Evolutionary conservation across 37 sponge, comb jelly and placozoan genomes (phyloP).

Genomic region (Sycon ciliatum): DNA sequence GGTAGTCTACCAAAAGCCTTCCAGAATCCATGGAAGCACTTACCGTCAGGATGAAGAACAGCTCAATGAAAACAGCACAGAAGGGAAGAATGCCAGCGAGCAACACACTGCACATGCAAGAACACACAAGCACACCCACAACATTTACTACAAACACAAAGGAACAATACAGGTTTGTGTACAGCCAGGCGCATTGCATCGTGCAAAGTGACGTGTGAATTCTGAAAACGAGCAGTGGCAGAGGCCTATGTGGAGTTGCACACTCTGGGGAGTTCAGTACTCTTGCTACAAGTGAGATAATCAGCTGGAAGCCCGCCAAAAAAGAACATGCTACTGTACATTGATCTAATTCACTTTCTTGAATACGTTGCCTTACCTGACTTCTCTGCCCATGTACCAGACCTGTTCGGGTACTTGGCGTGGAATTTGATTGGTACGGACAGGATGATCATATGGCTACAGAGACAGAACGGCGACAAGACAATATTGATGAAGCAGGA

Average conservation of each 20-base stretch:
- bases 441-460: constrained; percentile 88
- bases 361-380: constrained; percentile 46
- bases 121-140: background rate
- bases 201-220: too few relatives aligned
- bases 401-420: constrained; percentile 86
- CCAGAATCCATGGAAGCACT: constrained; percentile 12
- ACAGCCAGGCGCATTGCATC: background rate
- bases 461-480: background rate
- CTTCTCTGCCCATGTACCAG: constrained; percentile 66
- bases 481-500: too few relatives aligned
- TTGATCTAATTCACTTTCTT: too few relatives aligned
- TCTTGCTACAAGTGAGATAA: too few relatives aligned
- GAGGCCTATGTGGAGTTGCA: too few relatives aligned
- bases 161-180: background rate
- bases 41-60: constrained; percentile 93
- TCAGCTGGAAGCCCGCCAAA: too few relatives aligned
- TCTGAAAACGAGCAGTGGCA: too few relatives aligned
- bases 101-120: constrained; percentile 19
- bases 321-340: too few relatives aligned
- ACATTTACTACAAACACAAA: too few relatives aligned
- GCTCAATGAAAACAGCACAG: constrained; percentile 93
- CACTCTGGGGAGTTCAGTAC: too few relatives aligned
- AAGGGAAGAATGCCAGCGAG: constrained; percentile 95
- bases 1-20: background rate
- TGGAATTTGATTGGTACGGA: constrained; percentile 94